Evolutionary conservation across 2,113 vertebrate species (phyloP).

Genomic region (Nesogale talazaci): DNA sequence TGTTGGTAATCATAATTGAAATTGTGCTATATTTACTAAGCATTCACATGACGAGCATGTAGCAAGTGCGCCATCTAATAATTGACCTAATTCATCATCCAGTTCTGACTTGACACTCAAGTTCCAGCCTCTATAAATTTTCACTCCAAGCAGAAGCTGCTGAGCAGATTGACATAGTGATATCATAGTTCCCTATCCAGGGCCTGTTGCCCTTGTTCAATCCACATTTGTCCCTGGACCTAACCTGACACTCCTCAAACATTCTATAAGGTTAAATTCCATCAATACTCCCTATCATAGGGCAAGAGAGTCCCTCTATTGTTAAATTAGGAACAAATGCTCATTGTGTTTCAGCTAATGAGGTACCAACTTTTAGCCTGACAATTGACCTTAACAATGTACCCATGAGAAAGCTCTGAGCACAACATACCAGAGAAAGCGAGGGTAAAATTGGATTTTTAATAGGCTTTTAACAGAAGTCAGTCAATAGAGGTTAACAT

Average conservation of each 20-base stretch:
- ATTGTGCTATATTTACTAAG: slow-evolving; percentile 64
- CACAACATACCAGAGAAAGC: slow-evolving; percentile 25
- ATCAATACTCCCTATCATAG: not conserved
- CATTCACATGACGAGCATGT: slow-evolving; percentile 77
- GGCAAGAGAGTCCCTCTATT: not conserved
- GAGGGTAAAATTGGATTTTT: slow-evolving; percentile 63
- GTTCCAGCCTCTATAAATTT: slow-evolving; percentile 54
- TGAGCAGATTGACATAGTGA: slow-evolving; percentile 25
- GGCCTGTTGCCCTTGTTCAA: slow-evolving; percentile 33
- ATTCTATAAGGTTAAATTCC: slow-evolving; percentile 19
- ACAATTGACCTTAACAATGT: slow-evolving; percentile 50
- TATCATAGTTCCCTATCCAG: slow-evolving; percentile 47
- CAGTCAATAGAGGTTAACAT: slow-evolving; percentile 65
- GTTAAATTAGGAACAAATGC: slow-evolving; percentile 42
- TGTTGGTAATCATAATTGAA: slow-evolving; percentile 79
- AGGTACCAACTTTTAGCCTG: slow-evolving; percentile 33
- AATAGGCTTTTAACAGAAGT: slow-evolving; percentile 68
- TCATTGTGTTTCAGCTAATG: slow-evolving; percentile 29
- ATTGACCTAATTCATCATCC: slow-evolving; percentile 80
- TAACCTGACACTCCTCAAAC: not conserved
- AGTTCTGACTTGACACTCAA: slow-evolving; percentile 15
- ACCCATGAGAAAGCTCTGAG: slow-evolving; percentile 37
- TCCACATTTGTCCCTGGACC: not conserved
- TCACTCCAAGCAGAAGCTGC: slow-evolving; percentile 38
- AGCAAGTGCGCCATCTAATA: slow-evolving; percentile 69